phyloP scores from a whole-genome alignment of 1,140 invertebrate species.

The Brachionus sp. region DNA sequence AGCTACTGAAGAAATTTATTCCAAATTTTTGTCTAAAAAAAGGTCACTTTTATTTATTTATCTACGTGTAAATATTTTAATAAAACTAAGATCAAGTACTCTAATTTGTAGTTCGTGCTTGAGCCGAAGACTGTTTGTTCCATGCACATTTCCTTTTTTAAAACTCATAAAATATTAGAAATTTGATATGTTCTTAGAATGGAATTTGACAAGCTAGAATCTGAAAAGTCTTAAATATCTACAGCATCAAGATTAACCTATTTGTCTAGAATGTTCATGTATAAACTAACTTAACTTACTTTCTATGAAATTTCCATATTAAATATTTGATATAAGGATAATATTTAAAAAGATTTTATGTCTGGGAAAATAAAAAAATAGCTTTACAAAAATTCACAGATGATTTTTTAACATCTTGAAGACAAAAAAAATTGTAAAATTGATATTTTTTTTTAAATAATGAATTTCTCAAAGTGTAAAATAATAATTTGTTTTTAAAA shows the following conservation, averaged over 20 bases:
- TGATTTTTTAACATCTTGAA: neutral
- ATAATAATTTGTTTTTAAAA: too few species aligned
- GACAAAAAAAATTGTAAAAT: too few species aligned
- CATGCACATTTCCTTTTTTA: neutral
- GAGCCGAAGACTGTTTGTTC: neutral
- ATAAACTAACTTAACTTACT: neutral
- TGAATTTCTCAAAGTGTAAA: too few species aligned
- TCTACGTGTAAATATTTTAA: neutral
- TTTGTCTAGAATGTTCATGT: neutral
- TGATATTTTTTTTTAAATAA: too few species aligned
- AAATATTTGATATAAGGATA: neutral
- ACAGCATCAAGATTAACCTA: neutral
- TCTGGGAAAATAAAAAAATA: neutral
- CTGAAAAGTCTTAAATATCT: neutral
- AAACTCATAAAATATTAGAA: neutral
- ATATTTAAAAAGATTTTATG: neutral
- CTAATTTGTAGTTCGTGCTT: neutral
- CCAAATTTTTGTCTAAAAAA: neutral
- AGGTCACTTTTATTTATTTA: neutral
- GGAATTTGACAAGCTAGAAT: neutral
- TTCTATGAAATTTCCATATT: neutral
- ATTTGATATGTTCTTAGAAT: neutral
- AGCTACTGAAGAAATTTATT: neutral
- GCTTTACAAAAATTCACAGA: neutral
- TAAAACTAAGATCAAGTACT: neutral